Evolutionary conservation across 2,888 invertebrate species (phyloP).

Genomic region (Dryomyza anilis): DNA sequence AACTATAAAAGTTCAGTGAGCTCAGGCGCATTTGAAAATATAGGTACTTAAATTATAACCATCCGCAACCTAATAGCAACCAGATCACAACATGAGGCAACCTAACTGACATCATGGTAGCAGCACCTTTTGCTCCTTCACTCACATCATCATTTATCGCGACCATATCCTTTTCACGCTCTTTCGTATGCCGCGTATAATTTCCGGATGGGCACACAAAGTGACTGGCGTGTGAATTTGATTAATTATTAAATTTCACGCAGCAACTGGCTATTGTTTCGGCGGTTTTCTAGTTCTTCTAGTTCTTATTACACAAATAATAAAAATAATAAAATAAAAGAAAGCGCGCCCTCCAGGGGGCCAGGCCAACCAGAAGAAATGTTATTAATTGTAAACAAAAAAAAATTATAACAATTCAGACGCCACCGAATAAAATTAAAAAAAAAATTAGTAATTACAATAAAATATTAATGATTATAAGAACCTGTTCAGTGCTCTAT

Average conservation of each 20-base stretch:
- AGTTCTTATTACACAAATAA: background rate
- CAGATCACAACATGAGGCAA: too few species aligned
- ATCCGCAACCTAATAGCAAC: too few species aligned
- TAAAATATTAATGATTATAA: background rate
- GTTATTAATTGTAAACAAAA: background rate
- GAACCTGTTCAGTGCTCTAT: too few species aligned
- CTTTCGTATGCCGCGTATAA: conserved; percentile 16
- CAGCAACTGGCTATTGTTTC: conserved; percentile 50
- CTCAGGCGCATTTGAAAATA: too few species aligned
- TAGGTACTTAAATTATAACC: too few species aligned
- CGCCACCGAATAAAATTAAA: background rate
- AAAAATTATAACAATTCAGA: background rate
- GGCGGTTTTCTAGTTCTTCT: background rate
- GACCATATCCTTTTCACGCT: conserved; percentile 50
- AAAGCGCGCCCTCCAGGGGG: background rate
- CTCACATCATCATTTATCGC: background rate
- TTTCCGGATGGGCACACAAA: conserved; percentile 18
- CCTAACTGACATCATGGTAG: too few species aligned
- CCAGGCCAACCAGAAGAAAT: background rate
- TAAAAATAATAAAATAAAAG: background rate
- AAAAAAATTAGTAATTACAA: background rate
- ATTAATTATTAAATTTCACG: conserved; percentile 61
- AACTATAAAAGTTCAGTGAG: too few species aligned
- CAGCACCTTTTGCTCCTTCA: too few species aligned
- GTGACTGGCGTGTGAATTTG: conserved; percentile 49